Conservation (phyloP, 2,888 invertebrate species). For the Hypomecis atomaria region DNA sequence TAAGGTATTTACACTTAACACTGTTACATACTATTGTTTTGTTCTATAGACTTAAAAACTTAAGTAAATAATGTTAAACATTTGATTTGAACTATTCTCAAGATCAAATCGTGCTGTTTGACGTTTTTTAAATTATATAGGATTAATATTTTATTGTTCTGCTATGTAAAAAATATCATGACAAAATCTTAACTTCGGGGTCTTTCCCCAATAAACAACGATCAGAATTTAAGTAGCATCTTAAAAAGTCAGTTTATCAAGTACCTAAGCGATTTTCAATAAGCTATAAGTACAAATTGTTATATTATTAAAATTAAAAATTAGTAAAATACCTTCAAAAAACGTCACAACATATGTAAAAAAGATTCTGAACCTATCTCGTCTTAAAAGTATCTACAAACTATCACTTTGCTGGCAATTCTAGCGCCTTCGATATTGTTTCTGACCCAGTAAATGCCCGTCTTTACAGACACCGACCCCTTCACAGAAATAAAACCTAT, state of each 20-base stretch:
- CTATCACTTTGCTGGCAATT: constrained; percentile 9
- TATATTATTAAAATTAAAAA: not conserved
- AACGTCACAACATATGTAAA: constrained; percentile 24
- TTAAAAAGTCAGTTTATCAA: too few relatives aligned
- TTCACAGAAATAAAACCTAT: not conserved
- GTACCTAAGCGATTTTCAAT: not conserved
- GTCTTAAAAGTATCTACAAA: constrained; percentile 16
- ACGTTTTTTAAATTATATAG: constrained; percentile 9
- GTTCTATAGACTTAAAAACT: constrained; percentile 20
- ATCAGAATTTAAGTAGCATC: not conserved
- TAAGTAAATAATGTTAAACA: constrained; percentile 7
- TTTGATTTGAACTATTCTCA: constrained; percentile 3
- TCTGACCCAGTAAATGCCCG: not conserved
- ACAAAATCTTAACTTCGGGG: not conserved
- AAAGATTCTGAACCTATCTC: constrained; percentile 27
- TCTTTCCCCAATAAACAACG: not conserved
- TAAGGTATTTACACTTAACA: constrained; percentile 56
- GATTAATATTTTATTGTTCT: not conserved
- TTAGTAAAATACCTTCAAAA: constrained; percentile 29
- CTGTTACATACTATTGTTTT: constrained; percentile 27
- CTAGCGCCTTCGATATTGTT: not conserved
- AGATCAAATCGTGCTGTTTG: constrained; percentile 9
- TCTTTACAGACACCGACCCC: not conserved
- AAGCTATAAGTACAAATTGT: not conserved
- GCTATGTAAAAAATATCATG: not conserved